Evolutionary conservation across 2,113 vertebrate genomes (phyloP), one percentile per base, ranked within the genome.

Genomic region (Ceratotherium simum): DNA sequence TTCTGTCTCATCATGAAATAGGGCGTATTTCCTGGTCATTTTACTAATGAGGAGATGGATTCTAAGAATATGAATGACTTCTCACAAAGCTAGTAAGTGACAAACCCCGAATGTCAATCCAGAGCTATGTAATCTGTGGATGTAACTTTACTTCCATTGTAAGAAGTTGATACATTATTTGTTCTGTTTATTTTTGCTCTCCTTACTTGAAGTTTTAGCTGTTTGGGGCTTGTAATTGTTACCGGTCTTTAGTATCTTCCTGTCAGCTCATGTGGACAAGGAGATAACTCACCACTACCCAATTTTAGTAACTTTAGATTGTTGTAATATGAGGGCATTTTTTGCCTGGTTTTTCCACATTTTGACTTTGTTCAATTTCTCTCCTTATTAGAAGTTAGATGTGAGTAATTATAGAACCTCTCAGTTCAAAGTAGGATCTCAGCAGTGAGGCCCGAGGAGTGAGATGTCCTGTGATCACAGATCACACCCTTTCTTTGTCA

Each of bases 61-160:
- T 82, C 10, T 93, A 51, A 75, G 54, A 91, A 60, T 87, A 33
- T 72, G 81, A 92, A 79, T 80, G 14, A 82, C n/a, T 88, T 92
- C 25, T 85, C 54, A 75, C 33, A 88, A 42, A 95, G 33, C 36
- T 79, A 67, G 17, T 84, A 78, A 72, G 2, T 56, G 14, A 39
- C 8, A 67, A 51, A 31, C 9, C 17, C n/a, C 29, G 31, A 39
- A 73, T 9, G 5, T 94, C 20, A 87, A 0, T 82, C 85, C 33
- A 91, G 31, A 79, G 27, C 42, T 93, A 1, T 56, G 42, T 31
- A 86, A 76, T 93, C 25, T 31, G 23, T 54, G 39, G 11, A 20
- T 92, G 11, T 79, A 16, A 64, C 9, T 54, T 54, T 51, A 65
- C 0, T 18, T 78, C 36, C 60, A 1, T 73, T 46, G 46, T 65